phyloP scores from a whole-genome alignment of 2,797 vertebrate species.

The Diglossa cyanea region DNA sequence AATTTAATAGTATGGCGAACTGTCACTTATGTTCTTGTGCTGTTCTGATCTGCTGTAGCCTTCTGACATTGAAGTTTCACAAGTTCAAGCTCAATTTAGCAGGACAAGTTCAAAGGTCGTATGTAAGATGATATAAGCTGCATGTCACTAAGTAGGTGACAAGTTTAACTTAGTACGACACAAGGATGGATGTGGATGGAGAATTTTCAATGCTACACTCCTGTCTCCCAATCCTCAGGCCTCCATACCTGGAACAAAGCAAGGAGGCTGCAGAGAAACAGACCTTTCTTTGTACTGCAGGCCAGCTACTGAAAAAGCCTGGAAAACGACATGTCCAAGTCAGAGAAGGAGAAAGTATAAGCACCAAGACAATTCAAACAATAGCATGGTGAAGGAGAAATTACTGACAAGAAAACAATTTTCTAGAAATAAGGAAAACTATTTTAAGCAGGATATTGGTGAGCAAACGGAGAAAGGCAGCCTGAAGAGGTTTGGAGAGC shows the following conservation, averaged over 20 bases:
- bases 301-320: neutral
- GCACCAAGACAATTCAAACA: neutral
- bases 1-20: neutral
- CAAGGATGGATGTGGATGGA: neutral
- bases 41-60: neutral
- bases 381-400: neutral
- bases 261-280: neutral
- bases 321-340: neutral
- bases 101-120: neutral
- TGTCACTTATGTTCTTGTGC: neutral
- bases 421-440: neutral
- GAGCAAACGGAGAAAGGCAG: neutral
- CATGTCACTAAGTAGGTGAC: neutral
- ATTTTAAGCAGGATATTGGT: neutral
- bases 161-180: neutral
- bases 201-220: neutral
- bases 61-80: conserved; percentile 2
- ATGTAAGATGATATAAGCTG: neutral
- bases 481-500: neutral
- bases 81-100: conserved; percentile 4
- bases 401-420: neutral
- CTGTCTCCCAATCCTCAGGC: neutral
- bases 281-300: neutral
- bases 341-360: neutral
- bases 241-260: neutral